These are phyloP conservation scores for Agrochola lychnidis DNA, from an alignment of 2,888 invertebrate species.

Conservation along the genomic window DNA sequence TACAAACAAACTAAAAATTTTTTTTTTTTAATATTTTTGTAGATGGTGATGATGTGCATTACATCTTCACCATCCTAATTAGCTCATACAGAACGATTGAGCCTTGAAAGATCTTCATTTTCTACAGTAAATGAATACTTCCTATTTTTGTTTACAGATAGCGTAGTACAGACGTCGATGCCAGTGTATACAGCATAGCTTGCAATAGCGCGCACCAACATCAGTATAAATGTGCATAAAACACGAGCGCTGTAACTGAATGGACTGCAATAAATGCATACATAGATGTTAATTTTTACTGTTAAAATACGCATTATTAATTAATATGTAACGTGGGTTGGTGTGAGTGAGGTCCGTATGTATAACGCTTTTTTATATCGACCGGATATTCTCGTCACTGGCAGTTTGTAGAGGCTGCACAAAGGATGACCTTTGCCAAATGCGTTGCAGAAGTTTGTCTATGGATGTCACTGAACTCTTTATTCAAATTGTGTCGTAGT, in stretches of 20 bases:
- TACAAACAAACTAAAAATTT: too few species aligned
- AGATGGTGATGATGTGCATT: too few species aligned
- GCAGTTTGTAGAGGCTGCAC: slow-evolving; percentile 66
- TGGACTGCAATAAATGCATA: slow-evolving; percentile 84
- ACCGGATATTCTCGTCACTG: slow-evolving; percentile 72
- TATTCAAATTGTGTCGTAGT: slow-evolving; percentile 56
- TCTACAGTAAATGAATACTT: slow-evolving; percentile 15
- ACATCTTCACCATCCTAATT: neutral
- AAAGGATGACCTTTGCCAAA: slow-evolving; percentile 49
- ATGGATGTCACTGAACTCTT: slow-evolving; percentile 56
- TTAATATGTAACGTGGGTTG: slow-evolving; percentile 80
- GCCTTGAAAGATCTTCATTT: neutral
- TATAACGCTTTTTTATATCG: slow-evolving; percentile 79
- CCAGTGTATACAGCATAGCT: slow-evolving; percentile 85
- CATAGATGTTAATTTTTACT: slow-evolving; percentile 84
- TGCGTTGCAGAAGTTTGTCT: slow-evolving; percentile 48
- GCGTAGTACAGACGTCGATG: slow-evolving; percentile 79
- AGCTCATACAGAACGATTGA: neutral
- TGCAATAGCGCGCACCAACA: slow-evolving; percentile 81
- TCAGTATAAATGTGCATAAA: slow-evolving; percentile 75
- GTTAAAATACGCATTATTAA: slow-evolving; percentile 81
- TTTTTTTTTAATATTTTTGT: too few species aligned
- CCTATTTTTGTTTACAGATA: slow-evolving; percentile 75
- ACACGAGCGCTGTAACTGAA: slow-evolving; percentile 78
- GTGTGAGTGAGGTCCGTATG: slow-evolving; percentile 84